Percentiles rank a stretch among this genome's conserved stretches.
Conservation (phyloP, 2,888 invertebrate genomes). For the Dusona sp. region DNA sequence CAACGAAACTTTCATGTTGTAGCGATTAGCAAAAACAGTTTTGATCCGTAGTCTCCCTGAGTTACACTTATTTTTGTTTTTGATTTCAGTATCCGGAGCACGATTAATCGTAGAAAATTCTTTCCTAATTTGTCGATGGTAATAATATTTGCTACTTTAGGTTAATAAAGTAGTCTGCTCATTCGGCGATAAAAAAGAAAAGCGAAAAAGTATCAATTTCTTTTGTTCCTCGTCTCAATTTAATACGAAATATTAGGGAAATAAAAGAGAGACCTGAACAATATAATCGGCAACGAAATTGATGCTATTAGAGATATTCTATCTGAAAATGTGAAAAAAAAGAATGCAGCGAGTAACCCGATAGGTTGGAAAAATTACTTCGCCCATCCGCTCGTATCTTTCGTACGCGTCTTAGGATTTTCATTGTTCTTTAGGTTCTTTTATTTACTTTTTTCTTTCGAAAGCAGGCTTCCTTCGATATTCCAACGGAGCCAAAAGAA, state of each 20-base stretch:
- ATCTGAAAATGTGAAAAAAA: neutral
- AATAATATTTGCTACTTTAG: neutral
- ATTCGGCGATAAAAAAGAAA: neutral
- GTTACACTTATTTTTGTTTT: too few relatives aligned
- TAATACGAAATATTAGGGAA: neutral
- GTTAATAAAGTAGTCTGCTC: neutral
- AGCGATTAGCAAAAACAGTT: neutral
- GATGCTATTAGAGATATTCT: slow-evolving; percentile 48
- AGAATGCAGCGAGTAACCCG: slow-evolving; percentile 33
- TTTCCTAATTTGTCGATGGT: neutral
- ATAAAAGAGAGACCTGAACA: slow-evolving; percentile 21
- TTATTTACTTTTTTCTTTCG: neutral
- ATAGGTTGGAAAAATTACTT: slow-evolving; percentile 46
- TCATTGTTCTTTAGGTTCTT: slow-evolving; percentile 18
- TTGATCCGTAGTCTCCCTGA: neutral
- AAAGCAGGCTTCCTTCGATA: neutral
- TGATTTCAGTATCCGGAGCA: neutral
- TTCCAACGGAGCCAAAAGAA: slow-evolving; percentile 21
- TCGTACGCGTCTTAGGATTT: slow-evolving; percentile 34
- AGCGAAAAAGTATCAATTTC: neutral
- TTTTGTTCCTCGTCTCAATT: neutral
- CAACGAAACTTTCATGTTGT: neutral
- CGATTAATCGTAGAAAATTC: neutral
- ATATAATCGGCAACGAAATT: slow-evolving; percentile 42
- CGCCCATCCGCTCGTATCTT: slow-evolving; percentile 50